phyloP scores from a whole-genome alignment of 30 jellyfish, hydroid and myxozoan genomes.

The Hydra vulgaris region DNA sequence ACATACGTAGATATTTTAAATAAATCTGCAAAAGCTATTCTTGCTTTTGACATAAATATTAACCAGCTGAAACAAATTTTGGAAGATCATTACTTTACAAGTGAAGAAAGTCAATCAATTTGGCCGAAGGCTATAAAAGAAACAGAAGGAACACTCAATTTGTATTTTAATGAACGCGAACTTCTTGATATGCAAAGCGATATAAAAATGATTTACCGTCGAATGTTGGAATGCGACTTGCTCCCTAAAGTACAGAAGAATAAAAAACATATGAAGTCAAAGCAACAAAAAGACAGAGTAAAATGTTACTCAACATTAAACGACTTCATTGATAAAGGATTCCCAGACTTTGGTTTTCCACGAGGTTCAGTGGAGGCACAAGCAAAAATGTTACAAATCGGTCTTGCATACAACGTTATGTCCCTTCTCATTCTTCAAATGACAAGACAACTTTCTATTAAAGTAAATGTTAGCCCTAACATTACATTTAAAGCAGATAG shows the following conservation, averaged over 20 bases:
- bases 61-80: constrained; percentile 3
- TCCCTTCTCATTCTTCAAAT: constrained; percentile 14
- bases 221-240: constrained; percentile 26
- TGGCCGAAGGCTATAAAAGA: constrained; percentile 35
- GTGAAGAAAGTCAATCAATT: constrained; percentile 6
- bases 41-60: neutral
- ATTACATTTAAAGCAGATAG: neutral
- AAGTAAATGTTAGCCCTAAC: constrained; percentile 2
- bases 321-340: constrained; percentile 18
- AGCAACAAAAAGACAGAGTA: constrained; percentile 3
- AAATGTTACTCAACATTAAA: constrained; percentile 17
- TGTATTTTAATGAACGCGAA: constrained; percentile 17
- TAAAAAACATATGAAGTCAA: neutral
- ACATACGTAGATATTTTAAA: constrained; percentile 14
- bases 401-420: constrained; percentile 29
- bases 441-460: constrained; percentile 9
- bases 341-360: constrained; percentile 27
- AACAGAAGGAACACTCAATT: constrained; percentile 12
- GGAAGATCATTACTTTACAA: constrained; percentile 8
- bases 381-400: constrained; percentile 17
- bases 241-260: neutral
- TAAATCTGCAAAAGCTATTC: constrained; percentile 7
- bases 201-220: constrained; percentile 19
- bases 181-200: constrained; percentile 27
- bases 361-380: constrained; percentile 23